These are phyloP conservation scores for Orchesella flavescens DNA, from an alignment of 2,888 invertebrate genomes.

Conservation along the genomic window DNA sequence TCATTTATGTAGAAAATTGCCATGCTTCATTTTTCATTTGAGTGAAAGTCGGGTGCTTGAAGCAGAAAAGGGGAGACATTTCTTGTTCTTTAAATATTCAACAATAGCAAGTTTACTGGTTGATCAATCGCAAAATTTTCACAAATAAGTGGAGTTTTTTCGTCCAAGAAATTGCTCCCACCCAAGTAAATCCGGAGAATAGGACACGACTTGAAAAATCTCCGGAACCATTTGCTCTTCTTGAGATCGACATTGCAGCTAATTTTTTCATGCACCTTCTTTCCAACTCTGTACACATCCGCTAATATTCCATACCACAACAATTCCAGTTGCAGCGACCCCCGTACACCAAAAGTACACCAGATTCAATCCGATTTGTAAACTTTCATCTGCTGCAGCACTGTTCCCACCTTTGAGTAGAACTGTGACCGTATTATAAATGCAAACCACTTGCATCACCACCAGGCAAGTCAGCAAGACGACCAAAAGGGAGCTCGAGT, in stretches of 20 bases:
- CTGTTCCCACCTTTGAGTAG: not conserved
- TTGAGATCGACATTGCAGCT: too few species aligned
- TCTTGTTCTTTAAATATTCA: too few species aligned
- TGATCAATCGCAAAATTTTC: not conserved
- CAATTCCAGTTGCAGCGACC: not conserved
- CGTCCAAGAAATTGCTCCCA: not conserved
- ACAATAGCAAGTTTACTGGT: too few species aligned
- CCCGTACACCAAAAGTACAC: not conserved
- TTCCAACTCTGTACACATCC: not conserved
- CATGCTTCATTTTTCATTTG: too few species aligned
- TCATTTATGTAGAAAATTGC: too few species aligned
- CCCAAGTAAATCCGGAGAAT: not conserved
- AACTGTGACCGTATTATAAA: not conserved
- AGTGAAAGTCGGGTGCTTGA: too few species aligned
- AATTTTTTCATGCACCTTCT: too few species aligned
- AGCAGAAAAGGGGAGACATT: too few species aligned
- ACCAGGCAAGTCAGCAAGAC: not conserved
- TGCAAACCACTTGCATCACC: not conserved
- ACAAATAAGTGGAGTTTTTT: not conserved
- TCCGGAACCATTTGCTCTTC: not conserved
- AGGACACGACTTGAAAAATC: not conserved
- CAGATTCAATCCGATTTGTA: not conserved
- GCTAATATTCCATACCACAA: not conserved
- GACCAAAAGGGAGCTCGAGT: not conserved
- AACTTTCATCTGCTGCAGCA: not conserved